These are phyloP conservation scores for Andrena hattorfiana DNA, from an alignment of 2,888 invertebrate species.

Conservation along the genomic window DNA sequence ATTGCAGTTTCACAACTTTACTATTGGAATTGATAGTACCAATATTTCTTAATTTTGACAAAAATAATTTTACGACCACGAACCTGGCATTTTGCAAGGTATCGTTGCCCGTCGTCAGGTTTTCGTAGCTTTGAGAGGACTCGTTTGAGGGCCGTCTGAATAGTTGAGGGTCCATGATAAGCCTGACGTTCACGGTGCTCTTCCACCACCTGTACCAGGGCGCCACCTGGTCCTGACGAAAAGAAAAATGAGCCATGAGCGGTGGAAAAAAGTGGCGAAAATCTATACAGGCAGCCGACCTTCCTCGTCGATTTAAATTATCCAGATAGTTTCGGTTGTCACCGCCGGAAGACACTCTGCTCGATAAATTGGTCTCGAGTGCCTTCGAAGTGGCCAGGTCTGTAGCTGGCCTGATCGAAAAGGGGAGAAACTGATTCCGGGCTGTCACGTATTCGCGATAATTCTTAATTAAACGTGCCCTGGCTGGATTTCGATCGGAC, in stretches of 20 bases:
- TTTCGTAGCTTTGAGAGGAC: conserved; percentile 65
- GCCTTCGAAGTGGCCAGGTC: conserved; percentile 46
- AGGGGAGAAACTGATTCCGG: conserved; percentile 61
- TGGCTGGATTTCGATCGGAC: conserved; percentile 63
- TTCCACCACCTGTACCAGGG: conserved; percentile 91
- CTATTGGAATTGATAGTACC: neutral
- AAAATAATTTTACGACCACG: neutral
- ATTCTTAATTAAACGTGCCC: conserved; percentile 67
- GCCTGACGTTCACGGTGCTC: conserved; percentile 88
- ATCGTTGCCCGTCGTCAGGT: conserved; percentile 52
- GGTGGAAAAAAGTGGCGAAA: neutral
- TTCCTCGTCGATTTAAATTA: conserved; percentile 65
- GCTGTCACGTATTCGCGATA: conserved; percentile 63
- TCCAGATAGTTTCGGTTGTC: conserved; percentile 65
- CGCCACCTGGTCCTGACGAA: conserved; percentile 87
- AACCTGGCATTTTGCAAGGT: conserved; percentile 25
- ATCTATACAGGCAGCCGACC: conserved; percentile 13
- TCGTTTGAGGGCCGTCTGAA: conserved; percentile 66
- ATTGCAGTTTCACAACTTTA: too few species aligned
- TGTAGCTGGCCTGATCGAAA: conserved; percentile 56
- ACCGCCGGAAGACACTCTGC: conserved; percentile 61
- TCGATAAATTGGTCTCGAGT: conserved; percentile 66
- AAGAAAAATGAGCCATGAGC: conserved; percentile 51
- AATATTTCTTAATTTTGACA: neutral
- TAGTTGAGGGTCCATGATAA: conserved; percentile 87